Evolutionary conservation across 2,888 invertebrate species (phyloP), one percentile per base, ranked within the genome.

Genomic region (Elaeidobius kamerunicus): DNA sequence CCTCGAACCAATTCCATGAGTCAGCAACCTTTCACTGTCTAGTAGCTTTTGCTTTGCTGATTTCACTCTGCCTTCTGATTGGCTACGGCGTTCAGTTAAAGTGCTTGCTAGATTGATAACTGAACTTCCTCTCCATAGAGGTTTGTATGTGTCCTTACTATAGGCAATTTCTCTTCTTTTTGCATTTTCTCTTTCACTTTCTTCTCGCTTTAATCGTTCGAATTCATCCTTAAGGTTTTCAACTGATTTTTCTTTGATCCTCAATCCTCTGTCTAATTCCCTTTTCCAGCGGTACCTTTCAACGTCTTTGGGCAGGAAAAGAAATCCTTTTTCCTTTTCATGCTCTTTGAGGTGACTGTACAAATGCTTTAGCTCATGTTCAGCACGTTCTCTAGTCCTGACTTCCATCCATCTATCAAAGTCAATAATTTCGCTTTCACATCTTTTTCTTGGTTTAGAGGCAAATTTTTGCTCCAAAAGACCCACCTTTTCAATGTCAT

Each of bases 321-420:
- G 75, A 63, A 94, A 85, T 67, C 91, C 91, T 58, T 88, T 87
- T 64, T 91, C 87, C 60, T 79, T 84, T 71, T 93, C 90, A 32
- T 87, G 88, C 34, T 80, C 75, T 69, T 84, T 85, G 16, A 94
- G 75, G 69, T 90, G 89, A 14, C 77, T 76, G 60, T 91, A 88
- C 7, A 95, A 74, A 60, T 80, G 78, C 59, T 85, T 82, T 52
- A 94, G 73, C 72, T 94, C 94, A 61, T 84, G 82, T 69, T 91
- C 90, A 0, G 91, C 91, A 60, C 84, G 81, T 71, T 91, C 90
- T 60, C 87, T 84, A 4, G 80, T 79, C 46, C 91, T 78, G 16
- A 91, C 81, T 70, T 84, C 84, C 67, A 85, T 87, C 92, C 92
- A 92, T 51, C 89, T 80, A 60, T 92, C 91, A 67, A 87, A 92